Evolutionary conservation across 92 coral and sea anemone genomes (phyloP).

Genomic region (Zoanthus sociatus): DNA sequence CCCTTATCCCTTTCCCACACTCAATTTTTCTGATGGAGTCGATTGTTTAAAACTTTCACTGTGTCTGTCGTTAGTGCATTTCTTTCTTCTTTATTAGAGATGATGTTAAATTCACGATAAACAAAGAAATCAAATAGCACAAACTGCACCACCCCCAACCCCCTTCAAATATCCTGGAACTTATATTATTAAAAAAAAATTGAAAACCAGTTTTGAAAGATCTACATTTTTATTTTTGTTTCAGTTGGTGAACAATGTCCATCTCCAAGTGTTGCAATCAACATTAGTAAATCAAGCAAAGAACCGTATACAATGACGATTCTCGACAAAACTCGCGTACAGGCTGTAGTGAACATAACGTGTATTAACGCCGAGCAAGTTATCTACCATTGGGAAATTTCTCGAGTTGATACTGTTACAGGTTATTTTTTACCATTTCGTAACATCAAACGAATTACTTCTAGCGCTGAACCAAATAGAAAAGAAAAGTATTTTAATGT

Average conservation of each 20-base stretch:
- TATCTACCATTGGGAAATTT: constrained; percentile 60
- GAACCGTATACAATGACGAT: constrained; percentile 55
- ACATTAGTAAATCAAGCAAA: constrained; percentile 47
- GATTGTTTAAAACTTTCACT: too few species aligned
- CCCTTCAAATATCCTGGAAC: too few species aligned
- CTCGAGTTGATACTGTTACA: background rate
- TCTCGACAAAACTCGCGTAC: constrained; percentile 40
- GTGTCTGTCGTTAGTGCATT: too few species aligned
- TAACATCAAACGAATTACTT: background rate
- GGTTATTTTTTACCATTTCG: constrained; percentile 14
- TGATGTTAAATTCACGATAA: too few species aligned
- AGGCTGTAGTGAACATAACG: constrained; percentile 48
- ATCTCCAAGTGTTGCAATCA: constrained; percentile 69
- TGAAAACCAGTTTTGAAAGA: background rate
- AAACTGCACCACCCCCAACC: too few species aligned
- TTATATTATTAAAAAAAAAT: too few species aligned
- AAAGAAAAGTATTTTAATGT: constrained; percentile 37
- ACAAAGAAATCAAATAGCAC: too few species aligned
- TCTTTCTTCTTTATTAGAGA: too few species aligned
- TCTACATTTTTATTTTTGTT: background rate
- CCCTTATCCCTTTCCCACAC: too few species aligned
- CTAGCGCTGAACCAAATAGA: constrained; percentile 39
- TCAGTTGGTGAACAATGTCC: constrained; percentile 75
- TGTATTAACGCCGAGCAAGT: constrained; percentile 61
- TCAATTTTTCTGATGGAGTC: too few species aligned